These are phyloP conservation scores for Dryomyza anilis DNA, from an alignment of 2,888 invertebrate genomes.

Conservation along the genomic window DNA sequence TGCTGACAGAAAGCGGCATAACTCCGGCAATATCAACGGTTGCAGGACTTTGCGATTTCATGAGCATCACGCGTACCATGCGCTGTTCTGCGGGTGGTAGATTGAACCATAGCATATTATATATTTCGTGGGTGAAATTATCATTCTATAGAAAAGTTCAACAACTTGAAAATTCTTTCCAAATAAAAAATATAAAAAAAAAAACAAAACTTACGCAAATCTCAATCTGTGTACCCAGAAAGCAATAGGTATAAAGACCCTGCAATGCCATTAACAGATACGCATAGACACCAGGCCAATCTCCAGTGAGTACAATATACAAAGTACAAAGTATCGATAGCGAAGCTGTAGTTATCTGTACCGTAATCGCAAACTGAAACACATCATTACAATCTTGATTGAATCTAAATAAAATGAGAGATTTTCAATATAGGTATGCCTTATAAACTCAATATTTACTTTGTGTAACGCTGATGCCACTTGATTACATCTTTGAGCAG, in stretches of 20 bases:
- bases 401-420: constrained; percentile 30
- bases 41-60: constrained; percentile 32
- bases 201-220: constrained; percentile 13
- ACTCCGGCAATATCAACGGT: constrained; percentile 37
- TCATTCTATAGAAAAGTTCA: constrained; percentile 32
- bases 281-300: constrained; percentile 10
- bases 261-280: not conserved
- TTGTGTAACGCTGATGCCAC: constrained; percentile 13
- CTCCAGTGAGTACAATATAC: constrained; percentile 3
- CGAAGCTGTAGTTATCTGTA: constrained; percentile 16
- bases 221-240: constrained; percentile 11
- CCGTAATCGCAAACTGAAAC: constrained; percentile 29
- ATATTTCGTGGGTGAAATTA: constrained; percentile 33
- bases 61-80: constrained; percentile 34
- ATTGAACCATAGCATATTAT: constrained; percentile 38
- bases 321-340: constrained; percentile 11
- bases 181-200: constrained; percentile 39
- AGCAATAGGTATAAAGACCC: constrained; percentile 4
- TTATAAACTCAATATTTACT: not conserved
- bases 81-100: constrained; percentile 33
- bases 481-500: constrained; percentile 1
- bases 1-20: constrained; percentile 35
- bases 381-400: constrained; percentile 36
- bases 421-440: not conserved
- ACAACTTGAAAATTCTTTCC: constrained; percentile 35